These are phyloP conservation scores for Prionace glauca DNA, from an alignment of 2,797 vertebrate genomes.

Conservation along the genomic window DNA sequence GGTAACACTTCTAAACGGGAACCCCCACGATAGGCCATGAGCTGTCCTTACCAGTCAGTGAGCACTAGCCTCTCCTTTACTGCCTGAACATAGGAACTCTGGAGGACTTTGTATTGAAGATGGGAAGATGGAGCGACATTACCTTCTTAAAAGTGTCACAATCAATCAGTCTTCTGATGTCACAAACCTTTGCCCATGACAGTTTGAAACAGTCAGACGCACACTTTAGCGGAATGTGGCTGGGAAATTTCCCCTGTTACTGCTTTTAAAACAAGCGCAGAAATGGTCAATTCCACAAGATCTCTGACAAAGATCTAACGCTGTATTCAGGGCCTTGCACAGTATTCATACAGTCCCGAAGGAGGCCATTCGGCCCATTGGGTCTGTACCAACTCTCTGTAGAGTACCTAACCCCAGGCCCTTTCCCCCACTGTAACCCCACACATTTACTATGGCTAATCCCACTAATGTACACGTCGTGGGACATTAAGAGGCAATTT, in stretches of 20 bases:
- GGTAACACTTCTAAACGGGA: background rate
- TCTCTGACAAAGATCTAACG: background rate
- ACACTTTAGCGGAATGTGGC: background rate
- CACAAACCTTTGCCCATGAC: constrained; percentile 18
- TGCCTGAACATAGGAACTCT: background rate
- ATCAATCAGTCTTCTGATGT: constrained; percentile 5
- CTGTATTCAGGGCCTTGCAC: background rate
- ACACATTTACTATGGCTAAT: no score
- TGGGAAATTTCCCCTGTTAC: background rate
- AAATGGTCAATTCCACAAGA: background rate
- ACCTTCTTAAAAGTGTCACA: background rate
- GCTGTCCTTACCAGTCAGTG: background rate
- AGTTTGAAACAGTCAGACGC: background rate
- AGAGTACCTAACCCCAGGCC: no score
- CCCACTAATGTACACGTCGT: no score
- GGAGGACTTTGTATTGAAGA: background rate
- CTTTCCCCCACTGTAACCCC: no score
- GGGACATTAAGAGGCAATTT: no score
- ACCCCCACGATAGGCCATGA: background rate
- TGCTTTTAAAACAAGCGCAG: background rate
- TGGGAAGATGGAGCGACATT: background rate
- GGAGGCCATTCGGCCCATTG: no score
- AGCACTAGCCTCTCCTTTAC: background rate
- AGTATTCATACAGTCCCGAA: no score
- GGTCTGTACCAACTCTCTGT: no score